Conservation (phyloP, 2,888 invertebrate genomes). For the Psylliodes chrysocephalus region DNA sequence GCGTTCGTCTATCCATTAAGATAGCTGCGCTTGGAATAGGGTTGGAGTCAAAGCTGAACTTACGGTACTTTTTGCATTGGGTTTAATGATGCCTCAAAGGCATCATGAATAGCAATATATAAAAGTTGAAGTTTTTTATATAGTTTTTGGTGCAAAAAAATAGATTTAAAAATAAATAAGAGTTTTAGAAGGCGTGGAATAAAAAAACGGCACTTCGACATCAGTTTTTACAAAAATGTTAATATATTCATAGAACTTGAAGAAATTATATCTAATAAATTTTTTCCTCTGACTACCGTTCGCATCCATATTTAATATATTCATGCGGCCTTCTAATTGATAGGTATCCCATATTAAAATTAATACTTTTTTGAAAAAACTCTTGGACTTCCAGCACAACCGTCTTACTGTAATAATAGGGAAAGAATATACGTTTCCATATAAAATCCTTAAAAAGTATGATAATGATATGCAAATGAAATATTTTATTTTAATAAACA, state of each 20-base stretch:
- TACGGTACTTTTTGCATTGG: too few species aligned
- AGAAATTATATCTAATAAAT: slow-evolving; percentile 3
- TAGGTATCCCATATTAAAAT: slow-evolving; percentile 40
- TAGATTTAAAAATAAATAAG: too few species aligned
- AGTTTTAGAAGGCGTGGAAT: too few species aligned
- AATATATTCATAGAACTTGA: too few species aligned
- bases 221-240: background rate
- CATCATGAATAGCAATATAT: too few species aligned
- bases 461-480: slow-evolving; percentile 54
- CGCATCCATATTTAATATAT: slow-evolving; percentile 20
- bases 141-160: too few species aligned
- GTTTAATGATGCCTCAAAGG: too few species aligned
- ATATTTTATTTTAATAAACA: slow-evolving; percentile 53
- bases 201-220: too few species aligned
- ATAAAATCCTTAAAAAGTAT: slow-evolving; percentile 48
- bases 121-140: too few species aligned
- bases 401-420: slow-evolving; percentile 44
- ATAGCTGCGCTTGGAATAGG: too few species aligned
- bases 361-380: slow-evolving; percentile 43
- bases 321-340: slow-evolving; percentile 36
- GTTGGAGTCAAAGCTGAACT: too few species aligned
- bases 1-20: too few species aligned
- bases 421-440: slow-evolving; percentile 39
- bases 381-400: slow-evolving; percentile 40
- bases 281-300: slow-evolving; percentile 29